Conservation (phyloP, 2,113 vertebrate genomes). For the Hippocampus comes region DNA sequence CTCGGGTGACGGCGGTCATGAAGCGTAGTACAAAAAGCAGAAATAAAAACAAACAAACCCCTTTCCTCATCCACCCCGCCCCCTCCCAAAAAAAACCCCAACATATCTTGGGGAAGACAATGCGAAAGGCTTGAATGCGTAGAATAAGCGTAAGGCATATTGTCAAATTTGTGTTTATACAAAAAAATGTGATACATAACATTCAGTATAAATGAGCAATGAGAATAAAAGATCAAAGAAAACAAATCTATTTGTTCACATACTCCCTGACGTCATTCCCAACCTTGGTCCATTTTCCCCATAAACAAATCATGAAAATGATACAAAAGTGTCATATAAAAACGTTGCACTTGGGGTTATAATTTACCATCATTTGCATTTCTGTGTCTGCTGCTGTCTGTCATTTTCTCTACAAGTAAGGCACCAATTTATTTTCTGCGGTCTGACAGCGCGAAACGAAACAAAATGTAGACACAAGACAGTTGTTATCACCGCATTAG, state of each 20-base stretch:
- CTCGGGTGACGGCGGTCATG: slow-evolving; percentile 61
- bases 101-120: slow-evolving; percentile 19
- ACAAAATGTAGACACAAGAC: slow-evolving; percentile 35
- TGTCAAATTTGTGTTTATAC: slow-evolving; percentile 69
- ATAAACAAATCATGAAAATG: slow-evolving; percentile 71
- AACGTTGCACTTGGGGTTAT: slow-evolving; percentile 48
- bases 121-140: slow-evolving; percentile 36
- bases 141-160: slow-evolving; percentile 68
- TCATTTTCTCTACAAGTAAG: slow-evolving; percentile 63
- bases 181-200: slow-evolving; percentile 67
- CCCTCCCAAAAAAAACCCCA: neutral
- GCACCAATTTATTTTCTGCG: slow-evolving; percentile 63
- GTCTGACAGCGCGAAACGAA: slow-evolving; percentile 48
- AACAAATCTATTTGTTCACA: slow-evolving; percentile 60
- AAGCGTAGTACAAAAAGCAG: slow-evolving; percentile 23
- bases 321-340: slow-evolving; percentile 62
- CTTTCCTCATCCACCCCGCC: too few species aligned
- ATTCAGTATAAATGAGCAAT: slow-evolving; percentile 65
- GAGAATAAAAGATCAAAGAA: slow-evolving; percentile 45
- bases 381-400: slow-evolving; percentile 39
- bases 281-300: slow-evolving; percentile 59
- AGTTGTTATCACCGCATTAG: slow-evolving; percentile 29
- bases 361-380: slow-evolving; percentile 48
- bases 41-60: slow-evolving; percentile 5
- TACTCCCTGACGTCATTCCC: slow-evolving; percentile 48